These are phyloP conservation scores for Lacanobia wlatinum DNA, from an alignment of 2,888 invertebrate species.

Conservation along the genomic window DNA sequence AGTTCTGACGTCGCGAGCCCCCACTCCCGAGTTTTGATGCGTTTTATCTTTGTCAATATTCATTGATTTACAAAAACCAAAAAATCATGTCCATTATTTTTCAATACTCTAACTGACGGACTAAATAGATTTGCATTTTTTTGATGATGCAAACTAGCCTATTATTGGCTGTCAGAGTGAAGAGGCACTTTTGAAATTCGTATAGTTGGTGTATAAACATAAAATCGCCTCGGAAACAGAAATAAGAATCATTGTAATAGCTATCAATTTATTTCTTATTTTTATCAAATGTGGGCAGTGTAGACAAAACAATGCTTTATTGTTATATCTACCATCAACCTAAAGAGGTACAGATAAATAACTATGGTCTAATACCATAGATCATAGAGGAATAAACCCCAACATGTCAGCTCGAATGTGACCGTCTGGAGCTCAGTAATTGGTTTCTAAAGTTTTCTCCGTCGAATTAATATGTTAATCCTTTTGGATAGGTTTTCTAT, in stretches of 20 bases:
- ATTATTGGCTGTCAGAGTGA: no score
- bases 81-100: no score
- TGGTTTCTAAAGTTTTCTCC: conserved; percentile 66
- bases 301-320: not conserved
- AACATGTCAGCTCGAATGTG: conserved; percentile 62
- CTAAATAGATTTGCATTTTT: no score
- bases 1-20: no score
- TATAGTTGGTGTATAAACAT: not conserved
- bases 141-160: no score
- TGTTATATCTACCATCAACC: not conserved
- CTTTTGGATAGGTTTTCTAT: conserved; percentile 39
- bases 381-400: conserved; percentile 45
- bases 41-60: no score
- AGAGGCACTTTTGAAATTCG: not conserved
- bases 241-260: not conserved
- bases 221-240: not conserved
- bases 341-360: not conserved
- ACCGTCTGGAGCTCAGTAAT: conserved; percentile 69
- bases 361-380: conserved; percentile 13
- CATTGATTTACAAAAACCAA: no score
- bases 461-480: conserved; percentile 52
- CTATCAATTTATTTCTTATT: not conserved
- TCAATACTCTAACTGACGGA: no score
- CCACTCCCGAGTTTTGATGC: no score
- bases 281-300: not conserved